Conservation (phyloP, 2,888 invertebrate species). For the Ormyrus thymus region DNA sequence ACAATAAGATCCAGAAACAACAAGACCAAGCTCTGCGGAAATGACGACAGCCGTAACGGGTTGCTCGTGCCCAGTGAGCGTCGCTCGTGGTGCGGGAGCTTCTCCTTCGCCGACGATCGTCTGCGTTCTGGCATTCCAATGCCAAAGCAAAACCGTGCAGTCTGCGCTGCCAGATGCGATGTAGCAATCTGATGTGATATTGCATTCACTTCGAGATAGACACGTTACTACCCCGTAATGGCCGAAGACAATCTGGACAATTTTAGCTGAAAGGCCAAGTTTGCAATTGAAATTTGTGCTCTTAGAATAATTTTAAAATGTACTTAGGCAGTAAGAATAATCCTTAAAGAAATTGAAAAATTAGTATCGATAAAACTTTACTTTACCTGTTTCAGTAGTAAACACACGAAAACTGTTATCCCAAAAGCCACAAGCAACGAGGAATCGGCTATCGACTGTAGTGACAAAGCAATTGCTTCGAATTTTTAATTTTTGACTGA, state of each 20-base stretch:
- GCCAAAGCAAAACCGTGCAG: conserved; percentile 98
- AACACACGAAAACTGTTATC: conserved; percentile 99
- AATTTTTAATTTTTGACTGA: conserved; percentile 96
- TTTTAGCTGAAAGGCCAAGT: conserved; percentile 84
- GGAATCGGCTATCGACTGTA: conserved; percentile 96
- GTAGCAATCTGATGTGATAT: conserved; percentile 99
- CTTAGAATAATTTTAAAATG: no score
- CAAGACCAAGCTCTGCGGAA: conserved; percentile 97
- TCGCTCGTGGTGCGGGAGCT: conserved; percentile 95
- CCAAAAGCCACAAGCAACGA: conserved; percentile 99
- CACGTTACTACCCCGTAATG: conserved; percentile 99
- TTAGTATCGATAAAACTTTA: not conserved
- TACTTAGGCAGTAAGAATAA: no score
- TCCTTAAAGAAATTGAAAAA: not conserved
- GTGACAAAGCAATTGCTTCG: conserved; percentile 97
- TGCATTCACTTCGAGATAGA: conserved; percentile 97
- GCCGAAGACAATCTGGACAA: conserved; percentile 98
- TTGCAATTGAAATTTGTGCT: not conserved
- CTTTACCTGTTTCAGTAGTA: conserved; percentile 92
- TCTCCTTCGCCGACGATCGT: conserved; percentile 98
- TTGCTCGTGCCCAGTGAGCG: conserved; percentile 98
- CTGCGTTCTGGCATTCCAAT: conserved; percentile 98
- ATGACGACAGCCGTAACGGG: conserved; percentile 96
- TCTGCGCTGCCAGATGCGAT: conserved; percentile 98
- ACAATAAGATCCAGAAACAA: conserved; percentile 93